Conservation (phyloP, 2,113 vertebrate genomes). For the Rissa tridactyla region DNA sequence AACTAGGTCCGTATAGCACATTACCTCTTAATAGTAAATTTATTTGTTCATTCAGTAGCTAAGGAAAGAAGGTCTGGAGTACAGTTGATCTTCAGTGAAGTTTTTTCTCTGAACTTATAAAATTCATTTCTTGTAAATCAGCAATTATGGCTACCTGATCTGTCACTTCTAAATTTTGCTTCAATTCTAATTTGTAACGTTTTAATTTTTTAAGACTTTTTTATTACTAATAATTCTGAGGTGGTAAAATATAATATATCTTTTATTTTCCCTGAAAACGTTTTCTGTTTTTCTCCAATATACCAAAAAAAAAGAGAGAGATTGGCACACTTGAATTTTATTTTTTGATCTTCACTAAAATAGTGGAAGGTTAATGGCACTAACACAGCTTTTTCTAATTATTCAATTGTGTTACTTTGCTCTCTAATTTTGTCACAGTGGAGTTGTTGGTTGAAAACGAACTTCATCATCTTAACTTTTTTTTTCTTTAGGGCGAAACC, state of each 20-base stretch:
- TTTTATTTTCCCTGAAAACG: background rate
- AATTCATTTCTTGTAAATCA: background rate
- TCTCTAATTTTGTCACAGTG: background rate
- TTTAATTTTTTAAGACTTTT: background rate
- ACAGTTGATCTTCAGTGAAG: background rate
- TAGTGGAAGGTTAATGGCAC: background rate
- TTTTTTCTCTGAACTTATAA: background rate
- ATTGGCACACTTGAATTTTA: background rate
- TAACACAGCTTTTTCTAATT: background rate
- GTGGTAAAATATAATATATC: background rate
- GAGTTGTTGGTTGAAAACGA: background rate
- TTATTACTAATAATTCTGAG: background rate
- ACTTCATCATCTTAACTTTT: background rate
- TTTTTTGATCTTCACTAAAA: background rate
- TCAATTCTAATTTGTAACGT: background rate
- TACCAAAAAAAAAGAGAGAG: background rate
- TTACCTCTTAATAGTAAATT: background rate
- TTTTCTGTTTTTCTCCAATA: background rate
- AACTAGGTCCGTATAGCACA: background rate
- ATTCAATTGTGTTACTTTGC: background rate
- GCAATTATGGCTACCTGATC: background rate
- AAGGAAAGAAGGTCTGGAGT: background rate
- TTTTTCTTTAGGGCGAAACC: slow-evolving; percentile 80
- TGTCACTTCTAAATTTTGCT: background rate
- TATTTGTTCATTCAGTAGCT: background rate